phyloP scores from a whole-genome alignment of 2,888 invertebrate genomes.

The Tipula lateralis region DNA sequence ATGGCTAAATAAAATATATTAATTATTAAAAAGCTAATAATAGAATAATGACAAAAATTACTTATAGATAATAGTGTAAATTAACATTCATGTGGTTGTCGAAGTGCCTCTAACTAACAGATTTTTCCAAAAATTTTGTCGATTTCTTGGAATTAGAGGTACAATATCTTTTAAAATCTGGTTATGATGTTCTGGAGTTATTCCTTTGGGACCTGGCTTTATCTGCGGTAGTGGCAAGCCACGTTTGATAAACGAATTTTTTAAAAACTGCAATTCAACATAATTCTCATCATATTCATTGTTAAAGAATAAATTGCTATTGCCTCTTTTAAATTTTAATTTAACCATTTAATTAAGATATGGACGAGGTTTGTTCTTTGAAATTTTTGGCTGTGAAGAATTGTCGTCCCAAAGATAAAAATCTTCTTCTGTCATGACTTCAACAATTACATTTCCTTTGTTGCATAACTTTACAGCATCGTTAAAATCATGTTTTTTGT shows the following conservation, averaged over 20 bases:
- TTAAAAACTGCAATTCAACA: background rate
- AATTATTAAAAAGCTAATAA: too few relatives aligned
- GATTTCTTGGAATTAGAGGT: background rate
- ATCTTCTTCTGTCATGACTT: background rate
- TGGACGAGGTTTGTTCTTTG: background rate
- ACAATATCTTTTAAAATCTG: background rate
- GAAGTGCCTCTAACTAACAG: too few relatives aligned
- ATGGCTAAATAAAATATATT: too few relatives aligned
- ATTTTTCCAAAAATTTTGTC: too few relatives aligned
- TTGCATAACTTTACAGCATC: background rate
- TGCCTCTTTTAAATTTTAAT: too few relatives aligned
- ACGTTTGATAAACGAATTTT: background rate
- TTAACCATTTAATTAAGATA: too few relatives aligned
- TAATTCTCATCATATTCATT: background rate
- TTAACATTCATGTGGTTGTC: too few relatives aligned
- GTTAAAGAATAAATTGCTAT: too few relatives aligned
- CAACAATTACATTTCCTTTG: background rate
- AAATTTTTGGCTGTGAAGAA: background rate
- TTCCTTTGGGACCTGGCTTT: background rate
- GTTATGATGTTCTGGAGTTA: background rate
- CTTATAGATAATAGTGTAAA: too few relatives aligned
- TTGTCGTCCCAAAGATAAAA: background rate
- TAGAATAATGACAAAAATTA: too few relatives aligned
- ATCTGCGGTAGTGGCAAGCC: background rate
- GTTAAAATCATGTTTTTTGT: background rate